Base-by-base conservation (phyloP, 2,113 vertebrate genomes). In the Tragelaphus imberbis region DNA sequence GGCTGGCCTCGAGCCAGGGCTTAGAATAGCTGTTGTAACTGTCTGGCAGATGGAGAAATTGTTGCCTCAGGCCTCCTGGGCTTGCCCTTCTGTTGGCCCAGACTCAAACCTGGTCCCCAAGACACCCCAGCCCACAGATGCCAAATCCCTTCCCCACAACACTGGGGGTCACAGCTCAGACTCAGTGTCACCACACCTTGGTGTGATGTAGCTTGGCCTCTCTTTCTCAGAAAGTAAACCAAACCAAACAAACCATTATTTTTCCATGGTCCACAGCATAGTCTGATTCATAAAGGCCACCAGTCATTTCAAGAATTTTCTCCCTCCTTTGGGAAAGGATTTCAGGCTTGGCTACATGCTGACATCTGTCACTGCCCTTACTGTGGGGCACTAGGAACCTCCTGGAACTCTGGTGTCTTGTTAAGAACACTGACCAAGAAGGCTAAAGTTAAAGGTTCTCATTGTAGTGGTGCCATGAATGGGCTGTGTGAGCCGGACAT, bases 241-340 rank as follows among this genome's bases (percentile, higher is more conserved):
- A 79, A 95, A 55, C 23, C 51, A 63, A 90, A 84, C 5, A 27
- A 79, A 56, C 13, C 30, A n/a, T 75, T 91, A 17, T 77, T 92
- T 85, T 79, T 63, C 49, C 55, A 86, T 55, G 27, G 81, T 95
- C 40, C 80, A 40, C 47, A 82, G 49, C 49, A n/a, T 53, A 81
- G 79, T n/a, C 86, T 97, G 81, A 89, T 36, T 77, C 58, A 86
- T 92, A 84, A 93, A 97, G 68, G 68, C 84, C 95, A 82, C 59
- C 1, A 4, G 21, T 61, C 84, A 88, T 47, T 63, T 68, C 0
- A 0, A 36, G 56, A 75, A 55, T 91, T 63, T 68, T 61, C 89
- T 79, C 56, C 68, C n/a, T 4, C 33, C 2, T 6, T 3, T 75
- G 81, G 59, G n/a, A 63, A 75, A 96, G 53, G 53, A 82, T 88